Evolutionary conservation across 1,140 invertebrate species (phyloP), one percentile per base, ranked within the genome.

Genomic region (Solen grandis): DNA sequence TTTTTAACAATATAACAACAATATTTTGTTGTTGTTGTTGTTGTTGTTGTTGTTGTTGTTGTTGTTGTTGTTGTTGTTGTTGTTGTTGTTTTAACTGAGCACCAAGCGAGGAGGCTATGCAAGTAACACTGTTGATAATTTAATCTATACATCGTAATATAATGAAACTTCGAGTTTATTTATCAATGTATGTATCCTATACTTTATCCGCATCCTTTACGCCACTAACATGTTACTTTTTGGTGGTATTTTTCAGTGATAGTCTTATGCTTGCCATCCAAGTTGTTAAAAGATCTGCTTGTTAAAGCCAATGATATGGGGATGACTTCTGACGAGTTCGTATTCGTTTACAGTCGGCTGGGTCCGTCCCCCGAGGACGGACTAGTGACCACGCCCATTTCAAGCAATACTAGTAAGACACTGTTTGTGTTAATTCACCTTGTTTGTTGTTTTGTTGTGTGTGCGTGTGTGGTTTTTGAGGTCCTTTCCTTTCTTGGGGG

Each of bases 331-430:
- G 36, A 52, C 0, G 60, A 73, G 46, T 80, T 36, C 41, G 77
- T 72, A 1, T 73, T 80, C 38, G 59, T 80, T 1, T 72, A 72
- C 16, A 63, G 66, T 72, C 57, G 77, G 13, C 73, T 70, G 22
- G 77, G 66, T 25, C 65, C 77, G 0, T 68, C 75, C 3, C 22
- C 65, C 5, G 75, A 57, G 8, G 25, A 5, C 55, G 2, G 22
- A 27, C 31, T 54, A 52, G 19, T n/a, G 10, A n/a, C 13, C 27
- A 19, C 13, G n/a, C 27, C 27, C 5, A 5, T 55, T 4, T 5
- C 27, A 5, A 22, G n/a, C 27, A 19, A 55, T 19, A 55, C 54
- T 22, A 19, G n/a, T 5, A 22, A 4, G 5, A 5, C 54, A 55
- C n/a, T n/a, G 4, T 27, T 4, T 4, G 27, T 55, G 27, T 62